Evolutionary conservation across 2,888 invertebrate genomes (phyloP).

Genomic region (Euplexia lucipara): DNA sequence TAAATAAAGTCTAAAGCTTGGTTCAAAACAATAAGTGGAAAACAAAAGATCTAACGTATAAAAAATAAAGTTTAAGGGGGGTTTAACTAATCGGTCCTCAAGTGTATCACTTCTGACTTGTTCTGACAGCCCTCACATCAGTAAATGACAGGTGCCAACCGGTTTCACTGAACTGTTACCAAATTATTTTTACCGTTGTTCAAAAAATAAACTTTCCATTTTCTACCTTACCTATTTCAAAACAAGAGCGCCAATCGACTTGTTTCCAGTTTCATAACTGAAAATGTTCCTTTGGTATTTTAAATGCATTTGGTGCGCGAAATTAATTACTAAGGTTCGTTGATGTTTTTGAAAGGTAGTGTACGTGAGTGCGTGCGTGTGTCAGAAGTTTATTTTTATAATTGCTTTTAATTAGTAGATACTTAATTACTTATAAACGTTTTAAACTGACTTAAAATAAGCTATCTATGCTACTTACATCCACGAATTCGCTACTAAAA

Average conservation of each 20-base stretch:
- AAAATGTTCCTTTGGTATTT: background rate
- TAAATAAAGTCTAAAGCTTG: background rate
- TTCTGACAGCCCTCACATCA: slow-evolving; percentile 67
- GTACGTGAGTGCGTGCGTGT: slow-evolving; percentile 49
- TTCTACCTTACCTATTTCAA: slow-evolving; percentile 42
- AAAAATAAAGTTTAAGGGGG: background rate
- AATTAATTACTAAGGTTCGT: slow-evolving; percentile 65
- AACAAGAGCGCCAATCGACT: slow-evolving; percentile 39
- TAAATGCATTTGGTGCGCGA: slow-evolving; percentile 59
- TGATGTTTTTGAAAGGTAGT: slow-evolving; percentile 64
- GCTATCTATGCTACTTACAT: background rate
- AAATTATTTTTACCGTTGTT: slow-evolving; percentile 58
- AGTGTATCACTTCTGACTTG: slow-evolving; percentile 62
- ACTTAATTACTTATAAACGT: slow-evolving; percentile 25
- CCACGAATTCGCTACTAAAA: slow-evolving; percentile 48
- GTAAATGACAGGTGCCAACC: slow-evolving; percentile 68
- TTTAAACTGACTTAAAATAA: slow-evolving; percentile 3
- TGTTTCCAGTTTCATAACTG: background rate
- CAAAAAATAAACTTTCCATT: slow-evolving; percentile 38
- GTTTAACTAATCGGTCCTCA: slow-evolving; percentile 26
- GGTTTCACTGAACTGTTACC: slow-evolving; percentile 59
- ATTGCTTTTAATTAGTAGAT: slow-evolving; percentile 25
- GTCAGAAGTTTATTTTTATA: slow-evolving; percentile 33
- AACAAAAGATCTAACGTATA: background rate
- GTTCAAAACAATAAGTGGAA: background rate